These are phyloP conservation scores for Melanostoma scalare DNA, from an alignment of 2,888 invertebrate species.

Conservation along the genomic window DNA sequence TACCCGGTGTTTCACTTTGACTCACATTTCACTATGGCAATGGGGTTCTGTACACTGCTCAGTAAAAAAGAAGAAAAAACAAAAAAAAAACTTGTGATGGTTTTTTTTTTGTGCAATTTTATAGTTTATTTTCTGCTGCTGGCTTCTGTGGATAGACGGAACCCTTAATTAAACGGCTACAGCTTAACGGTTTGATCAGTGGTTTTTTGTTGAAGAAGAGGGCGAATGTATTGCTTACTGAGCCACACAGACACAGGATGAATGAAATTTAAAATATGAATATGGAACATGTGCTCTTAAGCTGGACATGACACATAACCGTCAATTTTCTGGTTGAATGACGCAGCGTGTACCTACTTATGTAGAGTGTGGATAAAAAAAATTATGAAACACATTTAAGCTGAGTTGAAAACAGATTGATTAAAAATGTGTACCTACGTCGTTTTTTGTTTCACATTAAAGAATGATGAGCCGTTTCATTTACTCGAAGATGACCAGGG, in stretches of 20 bases:
- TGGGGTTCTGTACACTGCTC: conserved; percentile 1
- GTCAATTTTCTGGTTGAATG: conserved; percentile 31
- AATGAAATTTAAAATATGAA: conserved; percentile 45
- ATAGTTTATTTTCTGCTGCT: background rate
- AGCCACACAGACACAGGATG: conserved; percentile 30
- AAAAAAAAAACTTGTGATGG: background rate
- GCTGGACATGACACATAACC: conserved; percentile 54
- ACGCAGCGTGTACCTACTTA: background rate
- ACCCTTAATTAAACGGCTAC: conserved; percentile 58
- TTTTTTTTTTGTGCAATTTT: conserved; percentile 10
- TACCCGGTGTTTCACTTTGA: conserved; percentile 35
- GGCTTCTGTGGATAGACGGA: conserved; percentile 7
- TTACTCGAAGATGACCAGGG: too few relatives aligned
- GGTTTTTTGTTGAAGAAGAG: conserved; percentile 33
- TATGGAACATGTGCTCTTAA: conserved; percentile 35
- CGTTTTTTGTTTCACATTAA: too few relatives aligned
- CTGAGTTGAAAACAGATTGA: background rate
- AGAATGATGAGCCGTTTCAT: too few relatives aligned
- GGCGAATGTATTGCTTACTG: conserved; percentile 37
- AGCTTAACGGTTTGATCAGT: conserved; percentile 45
- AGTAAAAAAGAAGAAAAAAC: background rate
- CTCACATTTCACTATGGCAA: conserved; percentile 21
- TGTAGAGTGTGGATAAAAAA: conserved; percentile 12
- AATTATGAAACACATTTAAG: background rate
- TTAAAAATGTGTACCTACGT: too few relatives aligned